A percentile compares a stretch with the other conserved stretches of the same genome.
phyloP scores from a whole-genome alignment of 1,140 invertebrate species.

The Ips typographus region DNA sequence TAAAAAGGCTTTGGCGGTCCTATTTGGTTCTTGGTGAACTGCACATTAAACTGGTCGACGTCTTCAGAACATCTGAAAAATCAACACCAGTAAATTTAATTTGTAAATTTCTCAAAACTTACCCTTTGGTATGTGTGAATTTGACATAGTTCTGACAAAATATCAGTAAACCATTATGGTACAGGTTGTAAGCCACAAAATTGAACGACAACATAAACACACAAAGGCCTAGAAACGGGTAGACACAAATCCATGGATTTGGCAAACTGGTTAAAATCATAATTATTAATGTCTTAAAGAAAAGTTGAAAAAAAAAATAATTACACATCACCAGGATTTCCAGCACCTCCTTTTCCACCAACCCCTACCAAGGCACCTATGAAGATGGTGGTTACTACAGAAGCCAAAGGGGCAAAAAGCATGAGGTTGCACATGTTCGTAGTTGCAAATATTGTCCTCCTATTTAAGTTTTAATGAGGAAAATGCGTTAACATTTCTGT shows the following conservation, averaged over 20 bases:
- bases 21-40: neutral
- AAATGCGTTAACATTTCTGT: too few species aligned
- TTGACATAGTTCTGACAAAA: conserved; percentile 15
- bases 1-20: conserved; percentile 26
- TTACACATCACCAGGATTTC: conserved; percentile 31
- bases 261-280: conserved; percentile 13
- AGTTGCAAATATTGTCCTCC: conserved; percentile 26
- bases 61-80: conserved; percentile 21
- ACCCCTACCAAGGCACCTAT: conserved; percentile 15
- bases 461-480: neutral
- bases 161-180: conserved; percentile 12
- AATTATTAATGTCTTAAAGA: neutral
- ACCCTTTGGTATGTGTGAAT: conserved; percentile 9
- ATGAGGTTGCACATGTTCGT: conserved; percentile 29
- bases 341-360: conserved; percentile 26
- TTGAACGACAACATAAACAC: conserved; percentile 25
- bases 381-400: conserved; percentile 17
- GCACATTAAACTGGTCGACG: conserved; percentile 24
- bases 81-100: neutral
- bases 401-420: conserved; percentile 26
- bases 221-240: conserved; percentile 28
- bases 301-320: neutral
- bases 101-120: conserved; percentile 3
- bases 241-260: conserved; percentile 31
- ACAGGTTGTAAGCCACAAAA: conserved; percentile 18